These are phyloP conservation scores for Bungarus multicinctus DNA, from an alignment of 2,113 vertebrate genomes.

Conservation along the genomic window DNA sequence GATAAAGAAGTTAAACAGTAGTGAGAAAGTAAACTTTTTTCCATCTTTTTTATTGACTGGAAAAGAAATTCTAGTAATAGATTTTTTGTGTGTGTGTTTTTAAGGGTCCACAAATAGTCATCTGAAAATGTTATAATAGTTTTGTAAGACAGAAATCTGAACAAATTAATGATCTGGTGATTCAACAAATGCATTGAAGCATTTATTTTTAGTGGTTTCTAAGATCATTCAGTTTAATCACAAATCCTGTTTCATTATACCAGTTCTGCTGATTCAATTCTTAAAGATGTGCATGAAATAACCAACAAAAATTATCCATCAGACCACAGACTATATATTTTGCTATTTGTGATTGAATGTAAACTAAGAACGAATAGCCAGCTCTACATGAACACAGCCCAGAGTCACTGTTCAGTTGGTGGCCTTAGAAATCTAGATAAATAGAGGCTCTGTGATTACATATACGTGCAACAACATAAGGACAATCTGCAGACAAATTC, in stretches of 20 bases:
- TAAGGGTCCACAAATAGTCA: neutral
- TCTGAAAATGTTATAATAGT: neutral
- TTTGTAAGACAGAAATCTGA: neutral
- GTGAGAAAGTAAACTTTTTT: conserved; percentile 49
- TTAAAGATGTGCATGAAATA: neutral
- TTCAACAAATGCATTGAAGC: neutral
- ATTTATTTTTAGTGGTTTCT: neutral
- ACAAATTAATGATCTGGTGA: neutral
- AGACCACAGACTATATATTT: neutral
- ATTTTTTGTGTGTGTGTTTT: neutral
- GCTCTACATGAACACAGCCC: neutral
- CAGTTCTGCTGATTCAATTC: neutral
- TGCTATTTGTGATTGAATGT: neutral
- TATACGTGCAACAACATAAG: neutral
- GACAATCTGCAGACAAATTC: neutral
- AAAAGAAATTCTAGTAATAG: conserved; percentile 25
- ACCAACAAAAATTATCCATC: neutral
- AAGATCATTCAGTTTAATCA: neutral
- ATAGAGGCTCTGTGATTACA: neutral
- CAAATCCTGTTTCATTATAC: neutral
- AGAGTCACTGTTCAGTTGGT: neutral
- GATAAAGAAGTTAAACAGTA: conserved; percentile 56
- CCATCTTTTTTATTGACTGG: conserved; percentile 21
- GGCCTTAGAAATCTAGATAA: neutral
- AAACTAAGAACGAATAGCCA: neutral